These are phyloP conservation scores for Myiozetetes cayanensis DNA, from an alignment of 2,113 vertebrate species.

Conservation along the genomic window DNA sequence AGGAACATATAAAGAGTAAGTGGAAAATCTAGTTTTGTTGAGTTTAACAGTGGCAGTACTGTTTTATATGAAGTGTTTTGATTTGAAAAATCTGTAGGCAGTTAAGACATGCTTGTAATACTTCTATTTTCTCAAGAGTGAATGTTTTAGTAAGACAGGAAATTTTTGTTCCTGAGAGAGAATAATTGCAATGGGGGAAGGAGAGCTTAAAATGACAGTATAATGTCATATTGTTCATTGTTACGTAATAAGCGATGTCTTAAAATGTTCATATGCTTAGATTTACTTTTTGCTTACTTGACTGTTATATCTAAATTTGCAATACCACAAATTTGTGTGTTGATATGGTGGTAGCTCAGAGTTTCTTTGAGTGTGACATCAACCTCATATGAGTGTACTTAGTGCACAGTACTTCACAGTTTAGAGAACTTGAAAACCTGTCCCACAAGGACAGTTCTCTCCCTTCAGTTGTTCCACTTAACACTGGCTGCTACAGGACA, in stretches of 20 bases:
- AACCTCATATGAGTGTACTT: neutral
- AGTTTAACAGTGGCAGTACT: neutral
- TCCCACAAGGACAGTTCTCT: neutral
- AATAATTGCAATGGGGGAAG: neutral
- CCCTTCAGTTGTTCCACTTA: neutral
- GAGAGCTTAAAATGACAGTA: neutral
- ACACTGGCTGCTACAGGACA: neutral
- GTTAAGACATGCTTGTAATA: neutral
- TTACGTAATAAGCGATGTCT: neutral
- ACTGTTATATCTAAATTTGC: neutral
- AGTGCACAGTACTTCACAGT: fast-evolving
- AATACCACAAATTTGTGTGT: neutral
- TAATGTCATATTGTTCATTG: neutral
- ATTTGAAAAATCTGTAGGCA: neutral
- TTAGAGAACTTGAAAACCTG: neutral
- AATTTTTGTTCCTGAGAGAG: neutral
- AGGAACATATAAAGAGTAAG: slow-evolving; percentile 94
- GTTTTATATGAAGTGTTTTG: neutral
- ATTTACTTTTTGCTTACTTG: neutral
- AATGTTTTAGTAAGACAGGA: neutral
- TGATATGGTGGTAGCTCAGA: neutral
- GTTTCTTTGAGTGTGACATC: neutral
- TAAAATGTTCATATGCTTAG: neutral
- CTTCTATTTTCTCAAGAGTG: neutral
- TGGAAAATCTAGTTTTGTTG: neutral